Conservation (phyloP, 2,797 vertebrate genomes). For the Alcedo atthis region DNA sequence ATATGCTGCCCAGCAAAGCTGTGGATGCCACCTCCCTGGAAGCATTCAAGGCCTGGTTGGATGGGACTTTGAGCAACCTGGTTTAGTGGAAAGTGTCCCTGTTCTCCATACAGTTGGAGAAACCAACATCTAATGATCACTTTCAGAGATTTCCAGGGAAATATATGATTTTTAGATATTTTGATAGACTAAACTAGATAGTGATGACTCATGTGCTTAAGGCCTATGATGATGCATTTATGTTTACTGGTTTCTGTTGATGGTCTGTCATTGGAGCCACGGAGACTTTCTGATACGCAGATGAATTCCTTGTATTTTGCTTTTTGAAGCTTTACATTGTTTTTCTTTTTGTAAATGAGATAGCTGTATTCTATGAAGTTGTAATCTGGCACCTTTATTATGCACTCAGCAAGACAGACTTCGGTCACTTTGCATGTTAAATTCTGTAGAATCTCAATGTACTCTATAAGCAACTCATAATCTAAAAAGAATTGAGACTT, state of each 20-base stretch:
- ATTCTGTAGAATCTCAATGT: background rate
- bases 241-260: background rate
- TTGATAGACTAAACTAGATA: background rate
- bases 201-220: background rate
- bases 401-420: background rate
- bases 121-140: background rate
- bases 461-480: slow-evolving; percentile 33
- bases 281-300: background rate
- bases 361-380: background rate
- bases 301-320: background rate
- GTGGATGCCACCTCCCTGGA: background rate
- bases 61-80: background rate
- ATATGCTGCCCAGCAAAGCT: background rate
- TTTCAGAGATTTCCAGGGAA: background rate
- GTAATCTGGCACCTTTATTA: background rate
- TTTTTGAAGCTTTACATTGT: background rate
- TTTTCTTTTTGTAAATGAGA: background rate
- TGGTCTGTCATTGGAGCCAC: background rate
- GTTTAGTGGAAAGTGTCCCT: background rate
- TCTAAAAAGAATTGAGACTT: slow-evolving; percentile 33
- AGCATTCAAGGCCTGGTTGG: background rate
- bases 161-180: background rate
- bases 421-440: slow-evolving; percentile 18
- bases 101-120: background rate
- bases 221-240: background rate